Conservation (phyloP, 1,140 invertebrate genomes). For the Heliconius nattereri region DNA sequence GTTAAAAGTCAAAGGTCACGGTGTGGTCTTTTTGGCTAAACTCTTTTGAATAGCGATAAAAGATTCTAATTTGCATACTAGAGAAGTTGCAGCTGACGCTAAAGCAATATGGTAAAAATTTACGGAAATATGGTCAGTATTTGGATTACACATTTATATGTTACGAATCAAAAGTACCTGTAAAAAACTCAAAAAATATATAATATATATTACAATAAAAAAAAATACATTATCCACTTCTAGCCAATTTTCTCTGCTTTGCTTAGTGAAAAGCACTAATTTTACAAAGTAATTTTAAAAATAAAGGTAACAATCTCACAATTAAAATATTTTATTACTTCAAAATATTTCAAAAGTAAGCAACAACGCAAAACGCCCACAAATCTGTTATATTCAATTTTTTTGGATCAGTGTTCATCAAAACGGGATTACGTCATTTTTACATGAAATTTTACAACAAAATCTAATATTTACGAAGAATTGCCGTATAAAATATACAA, state of each 20-base stretch:
- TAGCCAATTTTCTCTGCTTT: no score
- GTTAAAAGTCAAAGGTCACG: background rate
- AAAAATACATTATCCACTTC: no score
- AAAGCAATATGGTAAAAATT: background rate
- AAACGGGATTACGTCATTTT: conserved; percentile 3
- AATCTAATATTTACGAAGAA: background rate
- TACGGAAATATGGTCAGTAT: background rate
- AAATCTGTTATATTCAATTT: conserved; percentile 4
- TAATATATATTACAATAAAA: no score
- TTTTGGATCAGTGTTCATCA: background rate
- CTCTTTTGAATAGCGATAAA: conserved; percentile 1
- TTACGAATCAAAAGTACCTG: no score
- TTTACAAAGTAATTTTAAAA: no score
- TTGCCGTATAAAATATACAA: no score
- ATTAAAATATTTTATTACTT: background rate
- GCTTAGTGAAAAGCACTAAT: no score
- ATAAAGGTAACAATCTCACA: no score
- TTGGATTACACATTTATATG: no score
- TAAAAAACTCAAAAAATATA: no score
- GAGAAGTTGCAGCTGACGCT: background rate
- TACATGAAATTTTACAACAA: background rate
- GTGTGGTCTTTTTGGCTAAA: background rate
- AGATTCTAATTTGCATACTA: conserved; percentile 9
- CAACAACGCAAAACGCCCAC: background rate
- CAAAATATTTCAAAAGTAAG: background rate